These are phyloP conservation scores for Mesoligia furuncula DNA, from an alignment of 2,888 invertebrate species.

Conservation along the genomic window DNA sequence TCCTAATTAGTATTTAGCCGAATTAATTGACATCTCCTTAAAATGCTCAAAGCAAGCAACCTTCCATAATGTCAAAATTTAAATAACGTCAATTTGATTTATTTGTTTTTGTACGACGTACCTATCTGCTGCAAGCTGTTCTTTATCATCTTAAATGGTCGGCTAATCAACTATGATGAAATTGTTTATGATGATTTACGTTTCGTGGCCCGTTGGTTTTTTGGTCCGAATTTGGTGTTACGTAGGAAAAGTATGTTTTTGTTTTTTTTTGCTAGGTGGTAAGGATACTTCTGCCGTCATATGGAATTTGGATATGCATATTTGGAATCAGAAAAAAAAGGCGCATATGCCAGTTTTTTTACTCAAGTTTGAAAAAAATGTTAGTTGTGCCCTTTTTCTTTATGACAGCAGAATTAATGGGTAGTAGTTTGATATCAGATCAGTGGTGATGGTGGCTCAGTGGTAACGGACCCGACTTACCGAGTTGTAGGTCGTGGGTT, in stretches of 20 bases:
- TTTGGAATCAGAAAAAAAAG: no score
- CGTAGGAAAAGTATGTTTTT: not conserved
- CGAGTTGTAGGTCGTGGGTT: no score
- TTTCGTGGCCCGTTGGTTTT: constrained; percentile 4
- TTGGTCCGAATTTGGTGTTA: not conserved
- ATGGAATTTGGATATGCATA: no score
- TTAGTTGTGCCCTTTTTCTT: no score
- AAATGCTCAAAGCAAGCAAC: constrained; percentile 25
- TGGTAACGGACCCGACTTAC: not conserved
- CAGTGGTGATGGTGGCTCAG: not conserved
- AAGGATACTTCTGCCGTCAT: no score
- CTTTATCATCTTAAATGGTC: constrained; percentile 40
- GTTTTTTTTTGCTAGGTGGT: no score
- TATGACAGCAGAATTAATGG: no score
- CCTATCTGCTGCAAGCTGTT: constrained; percentile 25
- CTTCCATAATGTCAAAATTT: constrained; percentile 54
- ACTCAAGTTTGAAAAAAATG: no score
- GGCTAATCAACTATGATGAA: constrained; percentile 52
- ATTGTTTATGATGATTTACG: constrained; percentile 43
- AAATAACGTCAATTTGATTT: constrained; percentile 59
- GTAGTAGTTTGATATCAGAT: not conserved
- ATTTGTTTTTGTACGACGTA: constrained; percentile 47
- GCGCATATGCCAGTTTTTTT: no score
- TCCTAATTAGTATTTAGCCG: constrained; percentile 29
- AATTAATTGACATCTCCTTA: constrained; percentile 11